Percentiles rank a stretch among this genome's conserved stretches.
Evolutionary conservation across 2,113 vertebrate genomes (phyloP).

Genomic region (Phylloscopus whistleri): DNA sequence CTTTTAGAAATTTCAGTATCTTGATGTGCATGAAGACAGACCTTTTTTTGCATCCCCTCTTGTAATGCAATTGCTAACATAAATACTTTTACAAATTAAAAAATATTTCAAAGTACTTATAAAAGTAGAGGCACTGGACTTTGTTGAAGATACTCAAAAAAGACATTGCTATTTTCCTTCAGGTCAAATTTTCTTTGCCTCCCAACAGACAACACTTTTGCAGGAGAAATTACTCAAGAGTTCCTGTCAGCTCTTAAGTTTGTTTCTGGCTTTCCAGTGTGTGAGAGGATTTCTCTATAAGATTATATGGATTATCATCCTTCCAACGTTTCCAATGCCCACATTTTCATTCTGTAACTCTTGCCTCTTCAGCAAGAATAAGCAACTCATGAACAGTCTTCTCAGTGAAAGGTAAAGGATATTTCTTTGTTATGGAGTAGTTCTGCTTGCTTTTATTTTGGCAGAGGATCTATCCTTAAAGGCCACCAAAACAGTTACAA

Average conservation of each 20-base stretch:
- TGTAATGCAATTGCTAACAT: neutral
- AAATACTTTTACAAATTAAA: neutral
- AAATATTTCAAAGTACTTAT: neutral
- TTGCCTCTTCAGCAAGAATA: neutral
- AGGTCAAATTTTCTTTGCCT: neutral
- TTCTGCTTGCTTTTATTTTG: neutral
- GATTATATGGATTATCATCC: neutral
- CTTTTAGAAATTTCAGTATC: neutral
- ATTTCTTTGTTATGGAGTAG: neutral
- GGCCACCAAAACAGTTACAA: neutral
- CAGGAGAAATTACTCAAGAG: neutral
- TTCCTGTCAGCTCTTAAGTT: neutral
- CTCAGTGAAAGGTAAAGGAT: neutral
- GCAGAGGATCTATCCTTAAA: neutral
- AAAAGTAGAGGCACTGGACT: neutral
- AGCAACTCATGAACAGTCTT: neutral
- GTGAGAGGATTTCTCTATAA: neutral
- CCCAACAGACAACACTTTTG: neutral
- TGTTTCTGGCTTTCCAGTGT: neutral
- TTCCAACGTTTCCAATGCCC: neutral
- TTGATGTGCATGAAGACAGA: neutral
- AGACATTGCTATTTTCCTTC: neutral
- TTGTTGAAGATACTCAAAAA: neutral
- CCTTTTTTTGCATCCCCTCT: neutral
- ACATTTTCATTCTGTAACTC: neutral